Evolutionary conservation across 2,113 vertebrate species (phyloP).

Genomic region (Nesoenas mayeri): DNA sequence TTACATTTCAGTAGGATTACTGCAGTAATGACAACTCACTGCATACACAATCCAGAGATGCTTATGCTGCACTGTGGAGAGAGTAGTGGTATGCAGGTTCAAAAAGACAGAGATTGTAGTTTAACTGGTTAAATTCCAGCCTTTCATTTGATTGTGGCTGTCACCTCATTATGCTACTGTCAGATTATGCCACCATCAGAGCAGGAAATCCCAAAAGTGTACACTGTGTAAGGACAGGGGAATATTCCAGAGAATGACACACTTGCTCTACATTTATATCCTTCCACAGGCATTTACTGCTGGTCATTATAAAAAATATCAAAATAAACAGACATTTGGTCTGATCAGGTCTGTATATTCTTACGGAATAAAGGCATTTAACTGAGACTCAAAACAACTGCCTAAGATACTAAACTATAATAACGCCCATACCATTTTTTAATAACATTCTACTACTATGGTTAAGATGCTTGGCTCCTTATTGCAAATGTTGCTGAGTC

Average conservation of each 20-base stretch:
- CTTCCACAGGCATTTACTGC: not conserved
- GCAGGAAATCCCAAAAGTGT: not conserved
- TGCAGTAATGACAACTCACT: not conserved
- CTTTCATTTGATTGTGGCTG: not conserved
- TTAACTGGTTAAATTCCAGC: not conserved
- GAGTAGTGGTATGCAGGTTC: not conserved
- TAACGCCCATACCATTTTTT: not conserved
- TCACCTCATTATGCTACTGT: not conserved
- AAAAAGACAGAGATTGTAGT: not conserved
- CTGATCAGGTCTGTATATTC: not conserved
- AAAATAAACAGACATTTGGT: not conserved
- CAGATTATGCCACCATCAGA: not conserved
- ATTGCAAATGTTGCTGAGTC: not conserved
- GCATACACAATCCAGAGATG: not conserved
- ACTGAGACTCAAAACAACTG: not conserved
- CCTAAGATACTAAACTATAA: not conserved
- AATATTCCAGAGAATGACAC: not conserved
- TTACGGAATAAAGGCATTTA: not conserved
- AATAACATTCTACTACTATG: not conserved
- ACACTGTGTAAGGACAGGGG: not conserved
- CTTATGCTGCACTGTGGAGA: not conserved
- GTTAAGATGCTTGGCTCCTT: not conserved
- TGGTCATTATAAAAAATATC: not conserved
- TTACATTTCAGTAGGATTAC: not conserved
- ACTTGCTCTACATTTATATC: not conserved